A percentile compares a stretch with the other conserved stretches of the same genome.
Evolutionary conservation across 2,888 invertebrate genomes (phyloP).

Genomic region (Reticulitermes lucifugus): DNA sequence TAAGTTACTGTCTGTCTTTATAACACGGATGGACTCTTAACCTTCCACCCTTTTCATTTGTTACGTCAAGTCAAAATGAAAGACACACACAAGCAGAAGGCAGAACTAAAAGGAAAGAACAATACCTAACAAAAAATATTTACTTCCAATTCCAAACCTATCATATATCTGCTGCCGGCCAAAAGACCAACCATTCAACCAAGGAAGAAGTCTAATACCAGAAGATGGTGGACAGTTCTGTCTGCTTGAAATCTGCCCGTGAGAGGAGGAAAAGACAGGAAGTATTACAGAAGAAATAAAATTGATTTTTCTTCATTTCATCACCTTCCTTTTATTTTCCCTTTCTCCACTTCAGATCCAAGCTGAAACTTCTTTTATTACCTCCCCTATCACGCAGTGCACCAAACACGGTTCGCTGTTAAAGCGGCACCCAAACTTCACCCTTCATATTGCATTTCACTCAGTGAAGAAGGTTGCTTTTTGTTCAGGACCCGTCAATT

Average conservation of each 20-base stretch:
- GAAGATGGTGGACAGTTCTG: not conserved
- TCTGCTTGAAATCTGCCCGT: not conserved
- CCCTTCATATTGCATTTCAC: not conserved
- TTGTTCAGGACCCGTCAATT: no score
- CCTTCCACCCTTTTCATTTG: constrained; percentile 1
- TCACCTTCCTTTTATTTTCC: not conserved
- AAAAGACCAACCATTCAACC: not conserved
- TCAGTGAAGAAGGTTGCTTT: no score
- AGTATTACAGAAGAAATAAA: not conserved
- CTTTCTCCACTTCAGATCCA: not conserved
- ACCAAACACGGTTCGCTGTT: not conserved
- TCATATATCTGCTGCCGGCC: not conserved
- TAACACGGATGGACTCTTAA: constrained; percentile 3
- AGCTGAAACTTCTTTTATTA: not conserved
- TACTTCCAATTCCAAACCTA: not conserved
- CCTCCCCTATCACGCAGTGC: not conserved
- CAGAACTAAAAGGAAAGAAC: not conserved
- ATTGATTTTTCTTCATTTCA: not conserved
- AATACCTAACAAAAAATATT: not conserved
- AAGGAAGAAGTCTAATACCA: not conserved
- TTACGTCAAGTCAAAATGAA: constrained; percentile 11
- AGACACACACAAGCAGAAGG: not conserved
- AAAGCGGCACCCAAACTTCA: not conserved
- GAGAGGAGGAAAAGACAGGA: no score
- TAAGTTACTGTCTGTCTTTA: not conserved